Base-by-base conservation (phyloP, 2,113 vertebrate species). In the Xiphophorus hellerii region DNA sequence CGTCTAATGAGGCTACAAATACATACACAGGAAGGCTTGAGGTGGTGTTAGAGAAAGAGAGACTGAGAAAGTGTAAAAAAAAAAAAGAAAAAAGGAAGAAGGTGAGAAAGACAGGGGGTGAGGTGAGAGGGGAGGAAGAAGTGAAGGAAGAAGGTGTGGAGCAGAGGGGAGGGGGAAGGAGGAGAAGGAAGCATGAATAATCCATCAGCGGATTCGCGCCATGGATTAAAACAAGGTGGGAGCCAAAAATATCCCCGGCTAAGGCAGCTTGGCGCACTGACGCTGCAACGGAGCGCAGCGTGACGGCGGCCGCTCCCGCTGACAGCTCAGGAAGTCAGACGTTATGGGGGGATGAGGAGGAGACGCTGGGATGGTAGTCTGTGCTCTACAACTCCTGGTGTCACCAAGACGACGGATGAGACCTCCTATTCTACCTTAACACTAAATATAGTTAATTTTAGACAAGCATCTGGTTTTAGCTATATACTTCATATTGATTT, bases 191-290 rank as follows among this genome's bases (percentile, higher is more conserved):
- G 87, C 77, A 87, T 85, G 78, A 89, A 90, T 89, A 91, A 91
- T 85, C 89, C 87, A 87, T 77, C 13, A 66, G 76, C 71, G 84
- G 82, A 88, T 85, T 87, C 84, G 85, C 78, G 66, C 80, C 82
- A 85, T 11, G 84, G 86, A 93, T 93, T 90, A 91, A 87, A 80
- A 89, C 86, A 84, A 87, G 80, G 87, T 84, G 74, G 77, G 69
- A 88, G 87, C 85, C 86, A 90, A 90, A 88, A 92, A 92, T 93
- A 92, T 83, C 84, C 76, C 60, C 10, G 62, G 81, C 74, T 82
- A 69, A 84, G 74, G 65, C 81, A 81, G 76, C 51, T 80, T 86
- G 87, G 88, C 14, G 62, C 79, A 86, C 86, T 54, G 87, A 67
- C 44, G 27, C 76, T 81, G 82, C 86, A 88, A 64, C 20, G 20